phyloP scores from a whole-genome alignment of 2,113 vertebrate genomes.

The Peromyscus californicus region DNA sequence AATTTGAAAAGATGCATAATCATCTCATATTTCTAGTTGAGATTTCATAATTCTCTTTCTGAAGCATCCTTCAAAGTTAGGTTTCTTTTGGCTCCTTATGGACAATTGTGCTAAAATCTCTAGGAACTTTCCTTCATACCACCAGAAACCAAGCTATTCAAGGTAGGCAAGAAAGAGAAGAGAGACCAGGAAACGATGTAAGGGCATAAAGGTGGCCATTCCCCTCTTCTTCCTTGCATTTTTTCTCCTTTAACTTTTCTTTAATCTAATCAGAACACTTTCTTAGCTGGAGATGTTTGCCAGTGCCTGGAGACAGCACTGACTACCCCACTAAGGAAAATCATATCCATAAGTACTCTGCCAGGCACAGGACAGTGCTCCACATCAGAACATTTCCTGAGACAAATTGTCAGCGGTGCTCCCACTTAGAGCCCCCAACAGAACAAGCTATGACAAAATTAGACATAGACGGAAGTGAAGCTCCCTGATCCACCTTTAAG shows the following conservation, averaged over 20 bases:
- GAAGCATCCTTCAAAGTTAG: slow-evolving; percentile 40
- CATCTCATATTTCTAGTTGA: slow-evolving; percentile 4
- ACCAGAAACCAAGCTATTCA: background rate
- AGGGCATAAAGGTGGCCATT: background rate
- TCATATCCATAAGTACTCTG: background rate
- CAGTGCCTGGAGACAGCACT: background rate
- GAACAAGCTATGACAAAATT: background rate
- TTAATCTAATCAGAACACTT: background rate
- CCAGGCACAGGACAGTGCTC: background rate
- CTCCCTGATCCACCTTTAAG: background rate
- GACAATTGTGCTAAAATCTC: background rate
- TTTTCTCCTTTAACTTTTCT: background rate
- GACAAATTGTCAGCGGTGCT: background rate
- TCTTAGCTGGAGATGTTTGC: background rate
- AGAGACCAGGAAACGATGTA: background rate
- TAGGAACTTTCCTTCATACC: background rate
- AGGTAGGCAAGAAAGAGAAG: background rate
- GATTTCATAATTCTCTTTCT: background rate
- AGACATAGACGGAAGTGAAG: background rate
- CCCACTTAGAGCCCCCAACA: background rate
- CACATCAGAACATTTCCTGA: background rate
- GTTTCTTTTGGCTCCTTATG: background rate
- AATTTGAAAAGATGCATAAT: background rate
- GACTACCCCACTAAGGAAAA: background rate
- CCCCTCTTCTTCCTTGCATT: background rate